These are phyloP conservation scores for Holothuria glaberrima DNA, from an alignment of 35 echinoderm and acorn worm genomes.

Conservation along the genomic window DNA sequence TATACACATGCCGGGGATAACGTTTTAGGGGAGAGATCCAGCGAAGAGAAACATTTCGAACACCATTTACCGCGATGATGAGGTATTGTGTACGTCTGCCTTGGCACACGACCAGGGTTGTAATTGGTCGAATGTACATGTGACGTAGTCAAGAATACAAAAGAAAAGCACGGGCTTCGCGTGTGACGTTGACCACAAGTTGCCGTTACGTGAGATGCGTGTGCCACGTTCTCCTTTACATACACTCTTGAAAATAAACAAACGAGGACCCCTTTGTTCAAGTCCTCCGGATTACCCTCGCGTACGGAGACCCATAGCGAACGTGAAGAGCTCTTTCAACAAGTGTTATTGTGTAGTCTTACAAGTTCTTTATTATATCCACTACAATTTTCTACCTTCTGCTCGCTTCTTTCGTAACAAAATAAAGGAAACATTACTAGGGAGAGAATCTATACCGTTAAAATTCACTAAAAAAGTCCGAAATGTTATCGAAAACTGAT, in stretches of 20 bases:
- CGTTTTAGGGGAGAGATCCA: neutral
- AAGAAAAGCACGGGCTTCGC: neutral
- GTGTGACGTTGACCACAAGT: conserved; percentile 43
- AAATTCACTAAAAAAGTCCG: too few species aligned
- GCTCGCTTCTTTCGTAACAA: too few species aligned
- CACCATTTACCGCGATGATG: neutral
- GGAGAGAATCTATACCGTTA: too few species aligned
- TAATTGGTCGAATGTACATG: conserved; percentile 37
- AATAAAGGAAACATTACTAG: too few species aligned
- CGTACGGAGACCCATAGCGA: conserved; percentile 3
- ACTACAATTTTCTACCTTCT: too few species aligned
- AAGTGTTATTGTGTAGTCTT: too few species aligned
- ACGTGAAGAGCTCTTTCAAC: too few species aligned
- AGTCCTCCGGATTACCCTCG: neutral
- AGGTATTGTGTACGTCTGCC: neutral
- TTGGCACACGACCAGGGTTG: conserved; percentile 30
- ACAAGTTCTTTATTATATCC: too few species aligned
- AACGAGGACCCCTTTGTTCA: neutral
- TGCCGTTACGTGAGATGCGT: conserved; percentile 23
- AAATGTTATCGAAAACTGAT: too few species aligned
- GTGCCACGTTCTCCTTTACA: neutral
- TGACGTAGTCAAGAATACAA: conserved; percentile 46
- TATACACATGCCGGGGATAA: neutral
- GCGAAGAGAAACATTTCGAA: neutral
- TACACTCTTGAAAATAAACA: neutral